Conservation (phyloP, 2,797 vertebrate species). For the Erpetoichthys calabaricus region DNA sequence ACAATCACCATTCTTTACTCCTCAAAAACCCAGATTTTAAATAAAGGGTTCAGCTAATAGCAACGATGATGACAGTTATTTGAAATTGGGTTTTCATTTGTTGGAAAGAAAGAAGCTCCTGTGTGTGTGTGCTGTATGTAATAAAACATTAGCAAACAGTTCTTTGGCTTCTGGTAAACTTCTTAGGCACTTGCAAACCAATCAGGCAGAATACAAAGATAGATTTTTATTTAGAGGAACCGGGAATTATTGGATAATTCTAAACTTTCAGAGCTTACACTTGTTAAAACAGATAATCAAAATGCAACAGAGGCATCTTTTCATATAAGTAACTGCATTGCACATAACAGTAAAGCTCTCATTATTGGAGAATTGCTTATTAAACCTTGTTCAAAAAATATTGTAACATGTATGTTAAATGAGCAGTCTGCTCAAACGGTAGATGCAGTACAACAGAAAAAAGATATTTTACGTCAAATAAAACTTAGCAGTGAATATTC, state of each 20-base stretch:
- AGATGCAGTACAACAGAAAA: slow-evolving; percentile 7
- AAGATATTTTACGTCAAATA: slow-evolving; percentile 28
- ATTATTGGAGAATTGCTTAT: slow-evolving; percentile 32
- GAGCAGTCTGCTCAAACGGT: too few relatives aligned
- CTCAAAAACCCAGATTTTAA: too few relatives aligned
- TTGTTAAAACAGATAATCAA: slow-evolving; percentile 28
- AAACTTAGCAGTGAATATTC: slow-evolving; percentile 27
- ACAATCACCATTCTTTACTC: too few relatives aligned
- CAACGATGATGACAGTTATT: too few relatives aligned
- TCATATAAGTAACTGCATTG: slow-evolving; percentile 26
- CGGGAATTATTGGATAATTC: slow-evolving; percentile 25
- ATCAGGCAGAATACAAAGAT: slow-evolving; percentile 25
- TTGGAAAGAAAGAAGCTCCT: too few relatives aligned
- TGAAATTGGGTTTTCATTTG: too few relatives aligned
- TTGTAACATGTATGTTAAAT: background rate
- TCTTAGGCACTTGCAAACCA: slow-evolving; percentile 29
- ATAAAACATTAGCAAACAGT: slow-evolving; percentile 29
- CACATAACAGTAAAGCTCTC: slow-evolving; percentile 27
- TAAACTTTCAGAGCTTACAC: slow-evolving; percentile 21
- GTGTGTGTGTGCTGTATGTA: too few relatives aligned
- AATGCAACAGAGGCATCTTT: slow-evolving; percentile 29
- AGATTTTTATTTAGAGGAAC: slow-evolving; percentile 30
- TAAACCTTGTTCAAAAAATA: slow-evolving; percentile 28
- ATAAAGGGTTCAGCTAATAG: too few relatives aligned
- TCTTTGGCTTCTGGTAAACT: slow-evolving; percentile 28